Conservation (phyloP, 2,888 invertebrate genomes). For the Patella depressa region DNA sequence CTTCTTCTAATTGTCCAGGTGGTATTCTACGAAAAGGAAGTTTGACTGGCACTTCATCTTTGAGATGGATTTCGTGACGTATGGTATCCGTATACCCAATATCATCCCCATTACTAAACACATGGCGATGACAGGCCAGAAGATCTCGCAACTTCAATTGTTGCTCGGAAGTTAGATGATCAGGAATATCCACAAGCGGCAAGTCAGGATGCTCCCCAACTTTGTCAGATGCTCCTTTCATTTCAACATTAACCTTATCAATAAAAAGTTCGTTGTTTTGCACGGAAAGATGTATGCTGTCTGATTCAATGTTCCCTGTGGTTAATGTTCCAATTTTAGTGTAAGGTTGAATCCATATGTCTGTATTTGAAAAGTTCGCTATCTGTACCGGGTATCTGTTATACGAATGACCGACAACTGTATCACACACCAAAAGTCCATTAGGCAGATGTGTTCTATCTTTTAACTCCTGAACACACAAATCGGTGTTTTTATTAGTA, state of each 20-base stretch:
- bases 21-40: conserved; percentile 29
- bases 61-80: background rate
- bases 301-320: background rate
- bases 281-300: background rate
- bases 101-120: background rate
- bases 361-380: background rate
- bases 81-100: background rate
- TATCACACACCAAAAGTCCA: background rate
- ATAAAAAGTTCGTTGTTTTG: background rate
- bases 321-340: background rate
- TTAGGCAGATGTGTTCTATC: background rate
- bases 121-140: background rate
- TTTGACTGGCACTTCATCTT: conserved; percentile 15
- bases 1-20: conserved; percentile 19
- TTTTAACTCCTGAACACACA: background rate
- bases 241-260: background rate
- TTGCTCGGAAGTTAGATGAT: background rate
- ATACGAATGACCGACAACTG: background rate
- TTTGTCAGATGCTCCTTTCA: background rate
- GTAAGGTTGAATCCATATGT: background rate
- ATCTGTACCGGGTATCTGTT: background rate
- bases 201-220: background rate
- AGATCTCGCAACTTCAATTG: background rate
- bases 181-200: background rate
- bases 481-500: background rate